Conservation (phyloP, 1,140 invertebrate genomes). For the Drosophila nasuta region DNA sequence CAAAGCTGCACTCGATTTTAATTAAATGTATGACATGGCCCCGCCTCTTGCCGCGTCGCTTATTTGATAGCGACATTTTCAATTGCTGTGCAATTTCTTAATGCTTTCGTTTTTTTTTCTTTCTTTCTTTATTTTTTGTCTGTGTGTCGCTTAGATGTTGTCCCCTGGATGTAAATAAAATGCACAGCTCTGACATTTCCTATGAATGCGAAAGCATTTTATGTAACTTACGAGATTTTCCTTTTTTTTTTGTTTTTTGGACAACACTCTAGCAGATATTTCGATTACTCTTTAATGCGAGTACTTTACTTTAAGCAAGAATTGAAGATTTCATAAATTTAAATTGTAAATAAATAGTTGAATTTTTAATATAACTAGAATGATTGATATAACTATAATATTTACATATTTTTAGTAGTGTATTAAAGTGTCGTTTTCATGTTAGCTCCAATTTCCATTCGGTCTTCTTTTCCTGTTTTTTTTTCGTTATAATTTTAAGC, state of each 20-base stretch:
- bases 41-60: slow-evolving; percentile 13
- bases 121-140: slow-evolving; percentile 1
- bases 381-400: neutral
- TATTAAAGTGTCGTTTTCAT: neutral
- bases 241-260: slow-evolving; percentile 32
- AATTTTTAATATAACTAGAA: no score
- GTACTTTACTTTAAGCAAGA: no score
- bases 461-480: neutral
- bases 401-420: neutral
- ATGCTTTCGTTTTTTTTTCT: slow-evolving; percentile 55
- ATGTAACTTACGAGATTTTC: slow-evolving; percentile 71
- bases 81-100: slow-evolving; percentile 81
- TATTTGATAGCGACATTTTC: slow-evolving; percentile 68
- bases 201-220: slow-evolving; percentile 79
- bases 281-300: neutral
- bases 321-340: no score
- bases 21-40: slow-evolving; percentile 67
- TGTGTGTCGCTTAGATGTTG: slow-evolving; percentile 33
- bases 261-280: slow-evolving; percentile 11
- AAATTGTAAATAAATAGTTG: no score
- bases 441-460: neutral
- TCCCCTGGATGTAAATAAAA: slow-evolving; percentile 72
- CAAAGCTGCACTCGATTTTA: slow-evolving; percentile 73
- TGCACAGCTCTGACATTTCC: slow-evolving; percentile 75
- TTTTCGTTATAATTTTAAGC: slow-evolving; percentile 59